Evolutionary conservation across 2,797 vertebrate genomes (phyloP), one percentile per base, ranked within the genome.

Genomic region (Rachycentron canadum): DNA sequence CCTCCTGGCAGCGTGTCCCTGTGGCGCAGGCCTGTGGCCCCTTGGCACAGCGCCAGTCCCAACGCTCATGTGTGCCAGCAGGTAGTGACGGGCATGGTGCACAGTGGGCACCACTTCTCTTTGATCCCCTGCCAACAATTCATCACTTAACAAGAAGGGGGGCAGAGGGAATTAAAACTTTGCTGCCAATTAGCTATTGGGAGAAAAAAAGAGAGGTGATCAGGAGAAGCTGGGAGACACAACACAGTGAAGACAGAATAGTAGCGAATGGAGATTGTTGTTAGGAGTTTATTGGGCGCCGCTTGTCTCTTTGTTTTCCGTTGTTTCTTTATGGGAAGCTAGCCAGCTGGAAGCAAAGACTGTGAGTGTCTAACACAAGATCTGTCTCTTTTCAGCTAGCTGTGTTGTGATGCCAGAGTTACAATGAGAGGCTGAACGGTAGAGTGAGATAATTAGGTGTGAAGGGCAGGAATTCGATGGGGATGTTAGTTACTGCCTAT

Each of bases 51-150:
- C 0, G 93, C 97, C 97, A 96, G 91, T 88, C 90, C 91, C 94
- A 79, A 90, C 81, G 87, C 95, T 95, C 95, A 94, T 94, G 85
- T 79, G 86, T 80, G 89, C 94, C 90, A 93, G 95, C 94, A 92
- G 95, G 95, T 95, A 95, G 93, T 88, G 95, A 95, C 86, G 93
- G 91, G 88, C 94, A 87, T 68, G 90, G 91, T 49, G 90, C 88
- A 84, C 86, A 85, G 80, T 83, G 87, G 86, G 83, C 73, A 88
- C 73, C 69, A 52, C 89, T 91, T 91, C 67, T 87, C 96, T 97
- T 95, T 97, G 95, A 99, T 98, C 94, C 90, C 58, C 0, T 70
- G 96, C 97, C 97, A 99, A 95, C 95, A 94, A 96, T 96, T 97
- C 96, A 97, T 96, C 96, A 92, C 95, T 96, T 96, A 95, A 96